Evolutionary conservation across 2,888 invertebrate species (phyloP).

Genomic region (Drosophila testacea): DNA sequence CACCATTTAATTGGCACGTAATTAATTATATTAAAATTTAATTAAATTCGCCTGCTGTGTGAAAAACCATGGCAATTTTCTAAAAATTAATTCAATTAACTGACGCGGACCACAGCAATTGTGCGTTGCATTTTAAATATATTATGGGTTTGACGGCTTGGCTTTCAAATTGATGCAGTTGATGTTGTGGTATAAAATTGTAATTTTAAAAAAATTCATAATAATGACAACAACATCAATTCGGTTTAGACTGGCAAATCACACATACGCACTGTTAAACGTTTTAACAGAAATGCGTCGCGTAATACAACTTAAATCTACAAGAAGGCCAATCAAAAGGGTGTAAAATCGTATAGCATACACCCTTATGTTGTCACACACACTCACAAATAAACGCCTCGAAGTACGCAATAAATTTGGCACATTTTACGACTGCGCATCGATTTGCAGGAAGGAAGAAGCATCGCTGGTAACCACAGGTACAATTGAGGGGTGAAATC

Average conservation of each 20-base stretch:
- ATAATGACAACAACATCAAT: background rate
- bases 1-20: constrained; percentile 27
- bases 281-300: constrained; percentile 37
- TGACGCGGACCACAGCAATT: background rate
- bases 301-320: constrained; percentile 57
- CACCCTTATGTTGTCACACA: constrained; percentile 11
- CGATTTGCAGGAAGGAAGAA: constrained; percentile 55
- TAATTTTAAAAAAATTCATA: constrained; percentile 20
- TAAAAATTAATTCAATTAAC: constrained; percentile 32
- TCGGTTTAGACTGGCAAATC: constrained; percentile 24
- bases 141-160: background rate
- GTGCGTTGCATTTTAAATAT: constrained; percentile 18
- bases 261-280: constrained; percentile 56
- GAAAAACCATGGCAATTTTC: constrained; percentile 5
- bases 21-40: constrained; percentile 51
- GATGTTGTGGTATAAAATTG: background rate
- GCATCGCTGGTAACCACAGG: constrained; percentile 57
- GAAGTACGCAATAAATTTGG: constrained; percentile 77
- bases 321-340: constrained; percentile 68
- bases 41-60: constrained; percentile 28
- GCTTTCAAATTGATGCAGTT: background rate
- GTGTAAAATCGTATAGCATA: constrained; percentile 46
- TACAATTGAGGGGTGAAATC: constrained; percentile 38
- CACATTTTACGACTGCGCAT: constrained; percentile 68
- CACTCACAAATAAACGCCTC: constrained; percentile 19